Evolutionary conservation across 2,888 invertebrate species (phyloP).

Genomic region (Acronicta psi): DNA sequence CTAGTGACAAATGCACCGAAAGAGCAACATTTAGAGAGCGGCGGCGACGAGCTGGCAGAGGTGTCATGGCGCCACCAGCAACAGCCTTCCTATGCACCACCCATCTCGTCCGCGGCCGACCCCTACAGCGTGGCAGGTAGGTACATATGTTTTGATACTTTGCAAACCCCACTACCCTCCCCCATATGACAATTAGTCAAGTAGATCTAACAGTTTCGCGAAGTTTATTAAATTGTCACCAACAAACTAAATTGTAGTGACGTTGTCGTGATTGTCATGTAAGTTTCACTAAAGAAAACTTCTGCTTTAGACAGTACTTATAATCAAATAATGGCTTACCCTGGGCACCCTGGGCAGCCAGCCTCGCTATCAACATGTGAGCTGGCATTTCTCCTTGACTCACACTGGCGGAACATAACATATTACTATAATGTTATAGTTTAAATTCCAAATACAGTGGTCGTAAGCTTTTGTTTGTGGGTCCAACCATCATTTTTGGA

Average conservation of each 20-base stretch:
- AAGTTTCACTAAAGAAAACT: conserved; percentile 3
- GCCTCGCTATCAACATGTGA: no score
- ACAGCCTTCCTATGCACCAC: conserved; percentile 89
- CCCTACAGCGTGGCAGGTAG: conserved; percentile 91
- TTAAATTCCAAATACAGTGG: no score
- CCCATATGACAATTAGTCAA: conserved; percentile 2
- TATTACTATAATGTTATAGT: no score
- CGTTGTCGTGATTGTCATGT: no score
- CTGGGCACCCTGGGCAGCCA: no score
- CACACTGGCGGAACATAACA: no score
- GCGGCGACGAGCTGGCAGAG: conserved; percentile 92
- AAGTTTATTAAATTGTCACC: conserved; percentile 9
- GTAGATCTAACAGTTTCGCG: conserved; percentile 5
- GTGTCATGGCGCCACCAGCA: conserved; percentile 93
- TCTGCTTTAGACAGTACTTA: no score
- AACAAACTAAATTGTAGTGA: not conserved
- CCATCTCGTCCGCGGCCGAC: conserved; percentile 92
- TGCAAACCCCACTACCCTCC: conserved; percentile 4
- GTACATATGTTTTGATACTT: conserved; percentile 66
- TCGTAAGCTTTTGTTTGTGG: no score
- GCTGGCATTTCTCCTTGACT: no score
- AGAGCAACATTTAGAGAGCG: conserved; percentile 92
- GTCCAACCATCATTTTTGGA: no score
- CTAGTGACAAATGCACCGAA: conserved; percentile 93
- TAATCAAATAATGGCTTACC: no score